A percentile compares a stretch with the other conserved stretches of the same genome.
phyloP scores from a whole-genome alignment of 1,140 invertebrate species.

The Aphidius ervi region DNA sequence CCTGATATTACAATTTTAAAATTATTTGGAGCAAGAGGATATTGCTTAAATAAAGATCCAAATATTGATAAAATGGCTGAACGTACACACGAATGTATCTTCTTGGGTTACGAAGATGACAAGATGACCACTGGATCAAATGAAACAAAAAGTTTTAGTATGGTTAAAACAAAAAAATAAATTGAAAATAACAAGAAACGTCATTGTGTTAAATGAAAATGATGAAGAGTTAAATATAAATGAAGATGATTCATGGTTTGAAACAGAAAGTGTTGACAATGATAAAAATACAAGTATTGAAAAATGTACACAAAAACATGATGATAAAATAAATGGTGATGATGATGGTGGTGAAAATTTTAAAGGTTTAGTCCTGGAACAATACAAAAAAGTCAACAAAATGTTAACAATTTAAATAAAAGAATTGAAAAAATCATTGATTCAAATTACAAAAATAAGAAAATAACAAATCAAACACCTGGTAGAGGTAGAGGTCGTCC shows the following conservation, averaged over 20 bases:
- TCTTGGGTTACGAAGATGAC: not conserved
- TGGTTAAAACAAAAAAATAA: not conserved
- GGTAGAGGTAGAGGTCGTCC: not conserved
- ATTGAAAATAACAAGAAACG: not conserved
- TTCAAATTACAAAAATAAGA: too few relatives aligned
- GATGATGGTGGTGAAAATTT: too few relatives aligned
- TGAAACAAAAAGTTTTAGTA: conserved; percentile 3
- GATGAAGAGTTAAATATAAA: not conserved
- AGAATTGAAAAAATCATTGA: too few relatives aligned
- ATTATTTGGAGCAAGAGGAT: not conserved
- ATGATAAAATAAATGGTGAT: too few relatives aligned
- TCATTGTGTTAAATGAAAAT: not conserved
- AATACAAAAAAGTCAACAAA: too few relatives aligned
- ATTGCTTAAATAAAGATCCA: conserved; percentile 3
- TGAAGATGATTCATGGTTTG: not conserved
- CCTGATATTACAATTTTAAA: not conserved
- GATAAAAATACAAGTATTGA: too few relatives aligned
- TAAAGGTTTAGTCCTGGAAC: too few relatives aligned
- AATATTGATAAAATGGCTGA: not conserved
- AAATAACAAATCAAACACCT: not conserved
- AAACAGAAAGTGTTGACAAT: too few relatives aligned
- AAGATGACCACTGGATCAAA: too few relatives aligned
- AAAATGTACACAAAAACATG: too few relatives aligned
- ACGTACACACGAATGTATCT: not conserved
- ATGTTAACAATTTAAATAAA: too few relatives aligned